Percentiles rank a stretch among this genome's conserved stretches.
Evolutionary conservation across 2,797 vertebrate species (phyloP).

Genomic region (Phataginus tricuspis): DNA sequence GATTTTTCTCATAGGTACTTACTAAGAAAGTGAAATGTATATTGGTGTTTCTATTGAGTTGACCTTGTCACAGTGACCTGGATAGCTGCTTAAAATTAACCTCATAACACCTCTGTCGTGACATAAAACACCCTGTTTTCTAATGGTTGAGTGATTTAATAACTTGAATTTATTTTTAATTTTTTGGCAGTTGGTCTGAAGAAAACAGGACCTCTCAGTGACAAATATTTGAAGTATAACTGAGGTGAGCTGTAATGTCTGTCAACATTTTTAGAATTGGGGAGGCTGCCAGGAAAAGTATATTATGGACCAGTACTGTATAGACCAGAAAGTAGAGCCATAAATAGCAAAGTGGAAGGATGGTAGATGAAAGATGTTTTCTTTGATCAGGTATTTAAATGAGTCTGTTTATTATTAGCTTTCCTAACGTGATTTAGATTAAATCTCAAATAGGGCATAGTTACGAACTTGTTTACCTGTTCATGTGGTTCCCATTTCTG

Average conservation of each 20-base stretch:
- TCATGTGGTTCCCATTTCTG: background rate
- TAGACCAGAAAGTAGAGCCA: background rate
- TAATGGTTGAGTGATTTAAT: background rate
- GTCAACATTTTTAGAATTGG: background rate
- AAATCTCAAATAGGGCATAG: background rate
- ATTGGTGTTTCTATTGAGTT: background rate
- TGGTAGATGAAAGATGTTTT: background rate
- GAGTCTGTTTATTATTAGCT: background rate
- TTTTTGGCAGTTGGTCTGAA: conserved; percentile 54
- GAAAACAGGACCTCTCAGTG: background rate
- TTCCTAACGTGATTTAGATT: background rate
- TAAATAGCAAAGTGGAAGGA: background rate
- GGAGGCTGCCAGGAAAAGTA: background rate
- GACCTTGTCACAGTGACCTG: background rate
- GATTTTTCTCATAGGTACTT: background rate
- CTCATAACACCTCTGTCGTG: background rate
- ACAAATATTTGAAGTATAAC: background rate
- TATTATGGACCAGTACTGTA: background rate
- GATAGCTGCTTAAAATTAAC: background rate
- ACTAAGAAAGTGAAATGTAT: background rate
- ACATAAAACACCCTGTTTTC: background rate
- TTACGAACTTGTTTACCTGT: background rate
- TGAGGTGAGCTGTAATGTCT: conserved; percentile 47
- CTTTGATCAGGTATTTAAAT: background rate
- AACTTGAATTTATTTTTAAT: background rate